Conservation (phyloP, 1,140 invertebrate genomes). For the Aphidius ervi region DNA sequence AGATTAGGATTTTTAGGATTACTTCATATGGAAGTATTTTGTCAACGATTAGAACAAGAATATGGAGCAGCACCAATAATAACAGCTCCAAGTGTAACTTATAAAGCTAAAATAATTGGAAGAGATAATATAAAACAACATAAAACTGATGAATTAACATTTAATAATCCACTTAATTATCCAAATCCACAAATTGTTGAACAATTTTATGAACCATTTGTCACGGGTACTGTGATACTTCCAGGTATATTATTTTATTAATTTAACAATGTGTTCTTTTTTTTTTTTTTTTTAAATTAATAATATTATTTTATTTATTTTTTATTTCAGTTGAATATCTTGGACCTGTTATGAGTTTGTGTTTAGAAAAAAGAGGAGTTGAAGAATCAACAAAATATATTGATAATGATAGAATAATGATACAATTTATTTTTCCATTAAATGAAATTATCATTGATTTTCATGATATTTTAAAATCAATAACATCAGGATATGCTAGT, state of each 20-base stretch:
- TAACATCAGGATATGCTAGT: constrained; percentile 91
- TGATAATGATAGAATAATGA: constrained; percentile 75
- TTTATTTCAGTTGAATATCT: constrained; percentile 61
- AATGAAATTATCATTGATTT: constrained; percentile 94
- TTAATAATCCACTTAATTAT: constrained; percentile 83
- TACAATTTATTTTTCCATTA: constrained; percentile 82
- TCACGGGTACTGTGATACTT: constrained; percentile 84
- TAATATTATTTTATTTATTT: background rate
- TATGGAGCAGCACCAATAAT: constrained; percentile 83
- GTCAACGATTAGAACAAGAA: constrained; percentile 90
- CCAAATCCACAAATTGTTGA: constrained; percentile 66
- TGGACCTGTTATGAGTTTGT: constrained; percentile 67
- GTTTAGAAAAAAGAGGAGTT: constrained; percentile 73
- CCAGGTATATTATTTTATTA: constrained; percentile 53
- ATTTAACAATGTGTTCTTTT: no score
- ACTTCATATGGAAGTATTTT: constrained; percentile 95
- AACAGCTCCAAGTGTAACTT: constrained; percentile 92
- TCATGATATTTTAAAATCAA: constrained; percentile 85
- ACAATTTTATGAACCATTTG: constrained; percentile 84
- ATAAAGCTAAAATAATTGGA: constrained; percentile 75
- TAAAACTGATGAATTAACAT: constrained; percentile 62
- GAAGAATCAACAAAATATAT: constrained; percentile 73
- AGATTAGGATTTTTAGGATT: constrained; percentile 89
- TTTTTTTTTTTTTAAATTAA: constrained; percentile 18
- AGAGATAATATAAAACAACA: constrained; percentile 61